A percentile compares a stretch with the other conserved stretches of the same genome.
phyloP scores from a whole-genome alignment of 2,888 invertebrate genomes.

The Phania funesta region DNA sequence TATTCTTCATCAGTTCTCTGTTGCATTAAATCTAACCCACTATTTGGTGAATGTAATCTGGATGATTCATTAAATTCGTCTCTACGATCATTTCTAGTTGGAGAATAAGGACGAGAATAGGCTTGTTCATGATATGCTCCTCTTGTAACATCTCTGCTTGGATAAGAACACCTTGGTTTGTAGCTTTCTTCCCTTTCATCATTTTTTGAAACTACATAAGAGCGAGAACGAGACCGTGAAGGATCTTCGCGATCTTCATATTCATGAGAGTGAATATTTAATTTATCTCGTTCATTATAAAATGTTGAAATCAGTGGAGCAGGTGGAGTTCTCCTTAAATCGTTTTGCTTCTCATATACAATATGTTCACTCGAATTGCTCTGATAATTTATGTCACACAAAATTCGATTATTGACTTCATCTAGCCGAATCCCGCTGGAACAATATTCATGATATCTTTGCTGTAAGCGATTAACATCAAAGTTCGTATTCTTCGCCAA shows the following conservation, averaged over 20 bases:
- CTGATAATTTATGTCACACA: neutral
- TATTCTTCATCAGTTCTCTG: neutral
- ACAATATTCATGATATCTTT: slow-evolving; percentile 3
- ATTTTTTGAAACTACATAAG: neutral
- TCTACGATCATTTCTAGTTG: neutral
- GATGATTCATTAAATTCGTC: neutral
- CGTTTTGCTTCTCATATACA: neutral
- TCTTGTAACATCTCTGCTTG: neutral
- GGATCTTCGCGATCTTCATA: neutral
- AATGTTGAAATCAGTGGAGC: neutral
- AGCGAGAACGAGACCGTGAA: neutral
- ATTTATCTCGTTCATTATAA: neutral
- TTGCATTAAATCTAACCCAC: neutral
- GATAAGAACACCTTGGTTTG: neutral
- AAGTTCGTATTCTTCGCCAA: slow-evolving; percentile 20
- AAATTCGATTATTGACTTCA: neutral
- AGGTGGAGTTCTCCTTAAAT: neutral
- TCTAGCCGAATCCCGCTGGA: neutral
- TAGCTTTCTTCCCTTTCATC: neutral
- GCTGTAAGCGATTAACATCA: slow-evolving; percentile 9
- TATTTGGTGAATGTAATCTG: neutral
- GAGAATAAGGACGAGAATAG: neutral
- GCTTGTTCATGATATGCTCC: neutral
- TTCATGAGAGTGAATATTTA: neutral
- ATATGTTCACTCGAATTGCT: neutral